Conservation (phyloP, 2,113 vertebrate genomes). For the Lagopus muta region DNA sequence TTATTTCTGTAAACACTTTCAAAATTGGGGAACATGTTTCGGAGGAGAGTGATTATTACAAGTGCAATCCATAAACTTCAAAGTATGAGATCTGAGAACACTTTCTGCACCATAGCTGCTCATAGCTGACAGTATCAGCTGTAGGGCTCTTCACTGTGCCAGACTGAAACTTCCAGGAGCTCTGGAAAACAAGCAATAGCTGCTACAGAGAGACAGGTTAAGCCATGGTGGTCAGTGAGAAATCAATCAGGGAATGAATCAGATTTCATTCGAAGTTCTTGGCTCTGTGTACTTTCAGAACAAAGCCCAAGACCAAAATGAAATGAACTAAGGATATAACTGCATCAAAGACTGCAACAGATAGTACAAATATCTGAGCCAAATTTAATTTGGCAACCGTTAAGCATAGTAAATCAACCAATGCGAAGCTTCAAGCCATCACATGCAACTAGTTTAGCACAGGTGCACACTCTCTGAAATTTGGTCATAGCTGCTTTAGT, state of each 20-base stretch:
- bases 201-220: background rate
- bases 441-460: background rate
- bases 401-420: background rate
- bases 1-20: background rate
- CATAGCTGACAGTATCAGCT: background rate
- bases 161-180: background rate
- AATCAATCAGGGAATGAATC: background rate
- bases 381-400: background rate
- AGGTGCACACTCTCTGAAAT: background rate
- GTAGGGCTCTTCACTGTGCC: background rate
- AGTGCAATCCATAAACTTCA: background rate
- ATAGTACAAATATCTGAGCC: background rate
- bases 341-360: background rate
- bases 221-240: background rate
- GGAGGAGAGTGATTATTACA: background rate
- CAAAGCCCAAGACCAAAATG: background rate
- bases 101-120: background rate
- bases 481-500: conserved; percentile 5
- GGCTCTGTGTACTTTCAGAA: background rate
- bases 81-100: background rate
- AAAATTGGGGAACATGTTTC: background rate
- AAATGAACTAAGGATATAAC: background rate
- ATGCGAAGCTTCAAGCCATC: background rate
- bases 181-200: background rate
- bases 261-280: background rate